Evolutionary conservation across 2,113 vertebrate genomes (phyloP), one percentile per base, ranked within the genome.

Genomic region (Spheniscus mendiculus): DNA sequence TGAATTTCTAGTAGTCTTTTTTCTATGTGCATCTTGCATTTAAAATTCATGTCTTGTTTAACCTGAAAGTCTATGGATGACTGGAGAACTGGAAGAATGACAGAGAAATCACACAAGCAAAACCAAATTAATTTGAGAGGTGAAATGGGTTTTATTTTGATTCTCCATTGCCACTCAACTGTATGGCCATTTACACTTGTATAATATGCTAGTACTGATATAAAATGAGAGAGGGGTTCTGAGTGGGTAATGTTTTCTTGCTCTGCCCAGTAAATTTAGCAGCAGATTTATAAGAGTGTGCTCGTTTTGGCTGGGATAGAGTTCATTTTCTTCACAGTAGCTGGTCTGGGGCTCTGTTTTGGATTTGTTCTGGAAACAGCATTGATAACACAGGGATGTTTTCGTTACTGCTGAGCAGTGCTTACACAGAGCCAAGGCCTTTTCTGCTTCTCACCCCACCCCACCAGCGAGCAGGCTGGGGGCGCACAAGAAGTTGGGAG

Each of bases 1-100:
- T 47, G 17, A 50, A 79, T 49, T 72, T 73, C 17, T 61, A 49
- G 10, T 30, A 18, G 16, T 78, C 38, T 45, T 62, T 61, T 74
- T 63, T 2, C 9, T 81, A 3, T 12, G 6, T 69, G 23, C 16
- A 45, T 38, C 14, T 83, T 84, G 13, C 17, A 61, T 49, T 94
- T 82, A 87, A 89, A 93, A 89, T 95, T 89, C 72, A 56, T 29
- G 23, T 84, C 40, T 76, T 81, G 44, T 74, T 93, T 94, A 80
- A 71, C 59, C 32, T 92, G 61, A 69, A 87, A 87, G 44, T 71
- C 47, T 79, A 1, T 76, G 80, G 56, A 69, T 89, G 77, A 71
- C 44, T 89, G 76, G 40, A 93, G 80, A 93, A 72, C 47, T 63
- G 47, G 30, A 93, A 92, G 19, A 79, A 61, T 76, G 65, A 89